Base-by-base conservation (phyloP, 2,888 invertebrate species). In the Lordiphosa fenestrarum region DNA sequence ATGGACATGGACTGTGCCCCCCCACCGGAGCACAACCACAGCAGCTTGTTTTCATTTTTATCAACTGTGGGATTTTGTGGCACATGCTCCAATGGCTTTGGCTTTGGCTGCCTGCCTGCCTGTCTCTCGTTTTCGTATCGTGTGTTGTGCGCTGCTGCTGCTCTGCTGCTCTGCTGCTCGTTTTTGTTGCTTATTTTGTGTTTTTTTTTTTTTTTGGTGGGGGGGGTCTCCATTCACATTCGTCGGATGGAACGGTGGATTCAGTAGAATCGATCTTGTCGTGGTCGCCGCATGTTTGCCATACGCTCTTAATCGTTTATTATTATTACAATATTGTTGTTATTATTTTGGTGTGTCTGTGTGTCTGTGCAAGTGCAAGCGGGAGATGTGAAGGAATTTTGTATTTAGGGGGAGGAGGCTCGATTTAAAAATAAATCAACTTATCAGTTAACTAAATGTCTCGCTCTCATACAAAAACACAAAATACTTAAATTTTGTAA, bases 191-290 rank as follows among this genome's bases (percentile, higher is more conserved):
- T 19, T 19, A 2, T 19, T 19, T 19, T 19, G 15, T 15, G 15
- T 15, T 15, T 15, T 15, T 15, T 15, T 15, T n/a, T n/a, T n/a
- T 19, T 19, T 19, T 19, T 2, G 19, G 19, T 3, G 19, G 19
- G 19, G 25, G 25, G 63, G 70, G 66, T 71, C 66, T 70, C 58
- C 70, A 70, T 65, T 60, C 60, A 65, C 48, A 60, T 48, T 66
- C 58, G 21, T 50, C 53, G 38, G 42, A 36, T 40, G 47, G 48
- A 50, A 50, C 47, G 44, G 49, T 52, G 71, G 69, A 65, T 80
- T 88, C 85, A 87, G 87, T 87, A 87, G 87, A 88, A 87, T 87
- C 84, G 88, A 87, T 87, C 87, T 88, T 87, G 88, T 87, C 87
- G 88, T 77, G 78, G 80, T 73, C 83, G 84, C 80, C 84, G 83